These are phyloP conservation scores for Umimayanthus kanabou DNA, from an alignment of 92 coral and sea anemone genomes.

Conservation along the genomic window DNA sequence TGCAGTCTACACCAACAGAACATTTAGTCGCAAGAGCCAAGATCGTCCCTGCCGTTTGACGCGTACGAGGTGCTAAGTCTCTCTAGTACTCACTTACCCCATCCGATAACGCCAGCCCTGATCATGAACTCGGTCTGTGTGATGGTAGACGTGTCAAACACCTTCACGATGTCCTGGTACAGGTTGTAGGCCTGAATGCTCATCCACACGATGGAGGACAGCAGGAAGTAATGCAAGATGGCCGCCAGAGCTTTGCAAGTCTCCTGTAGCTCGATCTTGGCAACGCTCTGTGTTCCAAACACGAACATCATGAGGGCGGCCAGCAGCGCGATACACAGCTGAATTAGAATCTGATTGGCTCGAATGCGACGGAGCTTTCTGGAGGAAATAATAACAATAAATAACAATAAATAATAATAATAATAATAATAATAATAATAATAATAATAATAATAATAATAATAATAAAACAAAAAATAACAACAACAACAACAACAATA, in stretches of 20 bases:
- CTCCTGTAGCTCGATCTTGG: constrained; percentile 48
- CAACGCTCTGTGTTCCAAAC: constrained; percentile 66
- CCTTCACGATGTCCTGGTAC: constrained; percentile 96
- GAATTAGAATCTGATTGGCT: constrained; percentile 84
- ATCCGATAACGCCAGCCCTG: constrained; percentile 57
- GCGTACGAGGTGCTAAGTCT: too few relatives aligned
- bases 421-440: too few relatives aligned
- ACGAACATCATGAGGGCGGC: constrained; percentile 76
- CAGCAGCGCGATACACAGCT: constrained; percentile 76
- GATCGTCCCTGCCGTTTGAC: too few relatives aligned
- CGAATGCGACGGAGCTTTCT: constrained; percentile 88
- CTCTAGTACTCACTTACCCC: constrained; percentile 64
- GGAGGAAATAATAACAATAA: background rate
- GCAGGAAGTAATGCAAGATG: constrained; percentile 82
- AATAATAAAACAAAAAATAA: too few relatives aligned
- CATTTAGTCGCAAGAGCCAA: too few relatives aligned
- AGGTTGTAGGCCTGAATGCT: constrained; percentile 91
- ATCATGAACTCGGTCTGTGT: constrained; percentile 86
- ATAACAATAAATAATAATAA: too few relatives aligned
- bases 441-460: too few relatives aligned
- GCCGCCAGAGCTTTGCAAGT: constrained; percentile 73
- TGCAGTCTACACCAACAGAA: too few relatives aligned
- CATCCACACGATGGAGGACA: constrained; percentile 90
- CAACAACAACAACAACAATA: too few relatives aligned
- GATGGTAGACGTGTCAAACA: constrained; percentile 80